phyloP scores from a whole-genome alignment of 2,888 invertebrate species.

The Muschampia plurimacula region DNA sequence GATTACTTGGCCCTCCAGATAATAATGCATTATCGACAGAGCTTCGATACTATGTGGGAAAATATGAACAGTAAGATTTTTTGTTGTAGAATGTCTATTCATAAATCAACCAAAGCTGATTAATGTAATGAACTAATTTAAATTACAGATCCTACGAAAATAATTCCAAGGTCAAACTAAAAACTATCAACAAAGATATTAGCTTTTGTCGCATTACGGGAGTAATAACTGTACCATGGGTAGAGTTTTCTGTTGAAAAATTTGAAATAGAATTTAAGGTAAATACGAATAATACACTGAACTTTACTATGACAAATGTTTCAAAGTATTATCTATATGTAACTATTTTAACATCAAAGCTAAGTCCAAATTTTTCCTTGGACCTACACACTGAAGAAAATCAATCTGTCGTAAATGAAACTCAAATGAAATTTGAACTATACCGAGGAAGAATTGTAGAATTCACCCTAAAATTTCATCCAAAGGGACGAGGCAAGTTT shows the following conservation, averaged over 20 bases:
- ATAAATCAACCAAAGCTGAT: not conserved
- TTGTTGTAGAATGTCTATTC: not conserved
- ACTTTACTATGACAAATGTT: constrained; percentile 73
- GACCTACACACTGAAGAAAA: constrained; percentile 57
- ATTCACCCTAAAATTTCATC: constrained; percentile 68
- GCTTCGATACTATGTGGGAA: constrained; percentile 65
- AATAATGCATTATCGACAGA: constrained; percentile 62
- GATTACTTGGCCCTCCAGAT: constrained; percentile 84
- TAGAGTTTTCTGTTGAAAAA: constrained; percentile 67
- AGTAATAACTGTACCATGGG: constrained; percentile 75
- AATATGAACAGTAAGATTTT: constrained; percentile 66
- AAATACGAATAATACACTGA: constrained; percentile 56
- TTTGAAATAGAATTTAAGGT: constrained; percentile 68
- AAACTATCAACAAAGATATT: constrained; percentile 69
- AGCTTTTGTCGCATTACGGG: constrained; percentile 70
- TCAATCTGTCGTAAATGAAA: constrained; percentile 58
- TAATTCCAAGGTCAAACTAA: constrained; percentile 69
- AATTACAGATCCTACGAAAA: constrained; percentile 70
- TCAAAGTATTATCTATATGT: constrained; percentile 70
- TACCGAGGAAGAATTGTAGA: constrained; percentile 53
- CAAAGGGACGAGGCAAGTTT: constrained; percentile 70
- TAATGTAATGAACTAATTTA: constrained; percentile 13
- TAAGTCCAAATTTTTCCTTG: constrained; percentile 68
- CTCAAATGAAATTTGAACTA: constrained; percentile 69
- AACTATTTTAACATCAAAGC: constrained; percentile 65